Conservation (phyloP, 2,797 vertebrate species). For the Dermochelys coriacea region DNA sequence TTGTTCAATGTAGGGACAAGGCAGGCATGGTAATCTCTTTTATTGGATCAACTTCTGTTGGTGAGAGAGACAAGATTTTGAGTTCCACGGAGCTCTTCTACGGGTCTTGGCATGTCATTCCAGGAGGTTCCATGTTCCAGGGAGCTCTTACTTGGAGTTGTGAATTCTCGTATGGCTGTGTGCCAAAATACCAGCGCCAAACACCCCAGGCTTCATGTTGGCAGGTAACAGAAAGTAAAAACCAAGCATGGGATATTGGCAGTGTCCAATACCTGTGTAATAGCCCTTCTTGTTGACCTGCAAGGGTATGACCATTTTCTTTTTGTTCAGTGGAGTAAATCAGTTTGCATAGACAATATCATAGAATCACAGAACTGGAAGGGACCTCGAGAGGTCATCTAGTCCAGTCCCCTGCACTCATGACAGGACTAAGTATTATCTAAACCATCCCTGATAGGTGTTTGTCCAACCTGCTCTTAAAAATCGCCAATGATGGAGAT, state of each 20-base stretch:
- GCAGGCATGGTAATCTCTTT: too few relatives aligned
- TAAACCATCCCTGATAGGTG: too few relatives aligned
- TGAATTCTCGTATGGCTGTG: not conserved
- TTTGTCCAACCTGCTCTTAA: too few relatives aligned
- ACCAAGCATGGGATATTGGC: not conserved
- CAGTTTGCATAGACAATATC: not conserved
- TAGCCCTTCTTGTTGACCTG: not conserved
- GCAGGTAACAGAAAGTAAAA: not conserved
- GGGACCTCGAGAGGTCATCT: too few relatives aligned
- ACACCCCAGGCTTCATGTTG: not conserved
- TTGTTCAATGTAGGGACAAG: not conserved
- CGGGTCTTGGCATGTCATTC: not conserved
- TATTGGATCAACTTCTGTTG: not conserved
- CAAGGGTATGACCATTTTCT: not conserved
- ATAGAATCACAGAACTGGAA: too few relatives aligned
- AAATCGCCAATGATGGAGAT: too few relatives aligned
- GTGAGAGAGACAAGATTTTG: not conserved
- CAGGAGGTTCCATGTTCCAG: not conserved
- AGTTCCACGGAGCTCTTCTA: not conserved
- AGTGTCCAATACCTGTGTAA: fast-evolving
- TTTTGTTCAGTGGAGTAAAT: fast-evolving
- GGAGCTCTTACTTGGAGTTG: not conserved
- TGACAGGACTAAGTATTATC: too few relatives aligned
- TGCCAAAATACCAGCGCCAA: fast-evolving
- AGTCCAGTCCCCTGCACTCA: too few relatives aligned